Evolutionary conservation across 2,888 invertebrate genomes (phyloP).

Genomic region (Drosophila vallismaia): DNA sequence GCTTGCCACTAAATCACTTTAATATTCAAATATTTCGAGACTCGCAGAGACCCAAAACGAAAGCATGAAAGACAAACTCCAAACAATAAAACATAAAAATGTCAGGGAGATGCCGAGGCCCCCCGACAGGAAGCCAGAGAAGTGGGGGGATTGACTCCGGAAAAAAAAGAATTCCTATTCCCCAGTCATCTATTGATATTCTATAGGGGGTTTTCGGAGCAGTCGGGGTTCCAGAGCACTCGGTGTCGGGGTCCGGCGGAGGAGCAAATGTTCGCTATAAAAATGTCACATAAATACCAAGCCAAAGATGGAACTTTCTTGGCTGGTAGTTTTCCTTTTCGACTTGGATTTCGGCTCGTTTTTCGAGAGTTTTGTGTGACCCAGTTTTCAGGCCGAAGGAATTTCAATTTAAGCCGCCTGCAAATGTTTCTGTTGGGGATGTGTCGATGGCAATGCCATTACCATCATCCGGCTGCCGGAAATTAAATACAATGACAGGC

Average conservation of each 20-base stretch:
- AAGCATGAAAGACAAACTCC: slow-evolving; percentile 46
- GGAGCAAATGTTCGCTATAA: slow-evolving; percentile 61
- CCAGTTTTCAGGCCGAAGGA: slow-evolving; percentile 51
- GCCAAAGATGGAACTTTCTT: slow-evolving; percentile 60
- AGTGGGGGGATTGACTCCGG: background rate
- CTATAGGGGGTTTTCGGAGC: slow-evolving; percentile 25
- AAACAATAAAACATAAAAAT: slow-evolving; percentile 71
- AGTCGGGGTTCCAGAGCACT: slow-evolving; percentile 11
- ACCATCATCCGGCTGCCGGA: slow-evolving; percentile 64
- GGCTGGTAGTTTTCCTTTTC: slow-evolving; percentile 17
- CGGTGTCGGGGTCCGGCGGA: slow-evolving; percentile 31
- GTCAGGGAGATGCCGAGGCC: slow-evolving; percentile 40
- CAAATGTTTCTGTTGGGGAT: slow-evolving; percentile 41
- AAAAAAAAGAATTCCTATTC: slow-evolving; percentile 23
- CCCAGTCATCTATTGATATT: slow-evolving; percentile 37
- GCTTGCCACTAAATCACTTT: slow-evolving; percentile 76
- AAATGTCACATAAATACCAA: slow-evolving; percentile 76
- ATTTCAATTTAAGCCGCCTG: slow-evolving; percentile 66
- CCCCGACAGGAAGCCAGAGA: slow-evolving; percentile 41
- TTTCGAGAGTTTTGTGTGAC: slow-evolving; percentile 43
- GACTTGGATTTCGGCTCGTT: slow-evolving; percentile 37
- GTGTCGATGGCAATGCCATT: slow-evolving; percentile 38
- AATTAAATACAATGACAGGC: slow-evolving; percentile 74
- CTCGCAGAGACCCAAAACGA: slow-evolving; percentile 23
- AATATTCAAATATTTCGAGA: slow-evolving; percentile 71